Conservation (phyloP, 2,113 vertebrate species). For the Stigmatopora argus region DNA sequence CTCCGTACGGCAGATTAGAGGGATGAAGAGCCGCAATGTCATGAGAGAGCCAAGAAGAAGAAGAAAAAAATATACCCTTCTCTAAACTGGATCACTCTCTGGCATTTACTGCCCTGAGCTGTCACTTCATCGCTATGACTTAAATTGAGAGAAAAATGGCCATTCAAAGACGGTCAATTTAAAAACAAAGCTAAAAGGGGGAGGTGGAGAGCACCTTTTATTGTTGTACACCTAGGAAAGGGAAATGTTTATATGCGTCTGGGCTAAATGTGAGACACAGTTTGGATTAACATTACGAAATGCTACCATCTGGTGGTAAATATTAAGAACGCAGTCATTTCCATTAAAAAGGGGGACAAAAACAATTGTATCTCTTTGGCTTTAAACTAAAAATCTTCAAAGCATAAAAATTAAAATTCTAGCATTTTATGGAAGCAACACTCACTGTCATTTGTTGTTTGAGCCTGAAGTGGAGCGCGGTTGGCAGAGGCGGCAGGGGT, state of each 20-base stretch:
- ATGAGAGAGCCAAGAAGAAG: slow-evolving; percentile 17
- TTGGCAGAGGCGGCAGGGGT: slow-evolving; percentile 1
- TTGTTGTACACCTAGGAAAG: background rate
- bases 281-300: slow-evolving; percentile 6
- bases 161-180: background rate
- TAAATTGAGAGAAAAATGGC: background rate
- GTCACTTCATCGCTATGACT: slow-evolving; percentile 1
- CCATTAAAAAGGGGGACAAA: too few species aligned
- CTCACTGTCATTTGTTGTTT: slow-evolving; percentile 59
- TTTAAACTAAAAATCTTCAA: background rate
- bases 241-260: background rate
- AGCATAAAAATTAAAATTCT: background rate
- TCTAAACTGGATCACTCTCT: slow-evolving; percentile 27
- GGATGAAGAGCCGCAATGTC: slow-evolving; percentile 55
- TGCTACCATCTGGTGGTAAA: slow-evolving; percentile 55
- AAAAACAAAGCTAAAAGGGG: background rate
- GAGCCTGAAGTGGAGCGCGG: slow-evolving; percentile 56
- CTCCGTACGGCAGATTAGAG: slow-evolving; percentile 43
- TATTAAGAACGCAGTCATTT: background rate
- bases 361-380: too few species aligned
- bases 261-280: slow-evolving; percentile 12
- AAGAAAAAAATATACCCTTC: slow-evolving; percentile 25
- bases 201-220: background rate
- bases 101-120: slow-evolving; percentile 6
- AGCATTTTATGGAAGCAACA: background rate